A percentile compares a stretch with the other conserved stretches of the same genome.
These are phyloP conservation scores for Penaeus japonicus DNA, from an alignment of 1,140 invertebrate species.

Conservation along the genomic window DNA sequence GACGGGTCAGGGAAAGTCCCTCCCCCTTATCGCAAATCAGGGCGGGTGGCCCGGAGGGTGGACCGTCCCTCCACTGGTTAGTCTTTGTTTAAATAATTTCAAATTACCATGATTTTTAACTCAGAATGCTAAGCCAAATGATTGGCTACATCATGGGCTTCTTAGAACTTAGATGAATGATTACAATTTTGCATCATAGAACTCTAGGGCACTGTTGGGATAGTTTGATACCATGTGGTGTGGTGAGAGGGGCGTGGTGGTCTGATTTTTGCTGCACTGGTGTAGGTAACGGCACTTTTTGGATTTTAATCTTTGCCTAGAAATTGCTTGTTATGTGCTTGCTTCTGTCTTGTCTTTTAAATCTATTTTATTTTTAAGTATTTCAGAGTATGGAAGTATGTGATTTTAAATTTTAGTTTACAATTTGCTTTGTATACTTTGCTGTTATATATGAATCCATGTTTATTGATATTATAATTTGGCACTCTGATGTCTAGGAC, in stretches of 20 bases:
- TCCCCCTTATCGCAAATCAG: conserved; percentile 41
- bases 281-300: too few relatives aligned
- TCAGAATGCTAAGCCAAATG: background rate
- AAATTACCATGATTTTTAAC: background rate
- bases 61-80: conserved; percentile 40
- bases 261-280: too few relatives aligned
- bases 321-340: background rate
- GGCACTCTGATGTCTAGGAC: too few relatives aligned
- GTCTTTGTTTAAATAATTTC: background rate
- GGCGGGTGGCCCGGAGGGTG: conserved; percentile 43
- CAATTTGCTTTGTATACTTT: background rate
- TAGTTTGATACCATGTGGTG: too few relatives aligned
- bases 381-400: background rate
- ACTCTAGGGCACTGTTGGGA: too few relatives aligned
- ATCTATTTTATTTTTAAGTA: background rate
- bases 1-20: conserved; percentile 66
- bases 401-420: background rate
- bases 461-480: too few relatives aligned
- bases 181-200: too few relatives aligned
- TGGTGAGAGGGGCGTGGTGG: too few relatives aligned
- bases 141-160: background rate
- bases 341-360: background rate
- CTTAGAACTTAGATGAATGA: too few relatives aligned
- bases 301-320: background rate
- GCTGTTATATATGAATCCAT: too few relatives aligned